Evolutionary conservation across 1,140 invertebrate species (phyloP).

Genomic region (Drosophila pseudoananassae): DNA sequence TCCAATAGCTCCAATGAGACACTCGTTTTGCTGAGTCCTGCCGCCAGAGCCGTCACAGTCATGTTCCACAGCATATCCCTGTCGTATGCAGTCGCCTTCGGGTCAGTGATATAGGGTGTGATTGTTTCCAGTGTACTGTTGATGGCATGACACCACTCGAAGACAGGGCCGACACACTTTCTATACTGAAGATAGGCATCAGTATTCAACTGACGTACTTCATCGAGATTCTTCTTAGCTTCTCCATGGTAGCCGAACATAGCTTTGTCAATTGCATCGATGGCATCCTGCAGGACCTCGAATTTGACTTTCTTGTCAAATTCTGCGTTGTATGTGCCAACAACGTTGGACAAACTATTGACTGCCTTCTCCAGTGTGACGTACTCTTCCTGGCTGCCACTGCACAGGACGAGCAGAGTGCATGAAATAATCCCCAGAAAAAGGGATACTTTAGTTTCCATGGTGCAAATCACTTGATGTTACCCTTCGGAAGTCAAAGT

Average conservation of each 20-base stretch:
- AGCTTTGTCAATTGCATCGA: not conserved
- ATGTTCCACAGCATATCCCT: not conserved
- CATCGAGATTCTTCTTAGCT: not conserved
- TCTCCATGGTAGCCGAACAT: not conserved
- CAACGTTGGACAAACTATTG: not conserved
- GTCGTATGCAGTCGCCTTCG: not conserved
- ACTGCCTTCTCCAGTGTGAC: not conserved
- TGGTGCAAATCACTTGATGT: not conserved
- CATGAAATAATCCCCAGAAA: not conserved
- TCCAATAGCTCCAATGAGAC: not conserved
- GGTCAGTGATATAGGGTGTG: not conserved
- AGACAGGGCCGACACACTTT: not conserved
- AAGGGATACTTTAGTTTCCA: not conserved
- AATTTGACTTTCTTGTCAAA: slow-evolving; percentile 2
- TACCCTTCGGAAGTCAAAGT: too few relatives aligned
- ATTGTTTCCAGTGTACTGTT: not conserved
- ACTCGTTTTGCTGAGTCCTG: not conserved
- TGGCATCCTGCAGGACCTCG: not conserved
- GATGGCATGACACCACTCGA: not conserved
- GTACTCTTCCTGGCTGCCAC: not conserved
- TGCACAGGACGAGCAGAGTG: not conserved
- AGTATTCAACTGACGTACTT: not conserved
- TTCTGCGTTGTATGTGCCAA: not conserved
- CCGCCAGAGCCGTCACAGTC: not conserved
- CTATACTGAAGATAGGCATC: not conserved